phyloP scores from a whole-genome alignment of 2,797 vertebrate genomes.

The Spinus pinus region DNA sequence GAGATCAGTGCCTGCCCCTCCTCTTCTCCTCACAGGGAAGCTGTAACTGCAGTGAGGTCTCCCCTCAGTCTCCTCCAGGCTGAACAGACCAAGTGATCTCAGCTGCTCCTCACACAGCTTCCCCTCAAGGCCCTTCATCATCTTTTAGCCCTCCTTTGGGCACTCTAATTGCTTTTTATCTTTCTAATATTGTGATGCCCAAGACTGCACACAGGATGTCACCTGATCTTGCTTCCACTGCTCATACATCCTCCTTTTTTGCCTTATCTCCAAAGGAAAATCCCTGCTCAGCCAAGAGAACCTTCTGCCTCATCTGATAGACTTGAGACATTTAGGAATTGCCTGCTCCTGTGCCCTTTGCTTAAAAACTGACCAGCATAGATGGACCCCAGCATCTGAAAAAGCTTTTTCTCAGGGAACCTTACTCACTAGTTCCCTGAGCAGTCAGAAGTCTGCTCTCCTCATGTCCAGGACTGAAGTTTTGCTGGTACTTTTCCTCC shows the following conservation, averaged over 20 bases:
- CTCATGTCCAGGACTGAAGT: neutral
- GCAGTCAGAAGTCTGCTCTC: neutral
- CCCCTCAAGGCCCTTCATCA: neutral
- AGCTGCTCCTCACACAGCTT: accelerated
- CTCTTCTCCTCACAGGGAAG: neutral
- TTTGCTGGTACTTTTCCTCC: neutral
- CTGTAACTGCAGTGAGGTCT: accelerated
- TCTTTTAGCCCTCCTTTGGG: neutral
- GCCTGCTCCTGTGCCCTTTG: neutral
- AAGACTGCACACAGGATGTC: neutral
- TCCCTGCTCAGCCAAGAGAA: neutral
- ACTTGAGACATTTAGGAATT: neutral
- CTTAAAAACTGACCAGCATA: neutral
- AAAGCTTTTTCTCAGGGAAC: neutral
- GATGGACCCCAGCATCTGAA: neutral
- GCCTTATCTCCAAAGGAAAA: neutral
- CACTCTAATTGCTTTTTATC: neutral
- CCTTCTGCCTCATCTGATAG: neutral
- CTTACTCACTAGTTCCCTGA: neutral
- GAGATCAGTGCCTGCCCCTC: neutral
- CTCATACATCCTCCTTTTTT: neutral
- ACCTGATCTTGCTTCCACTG: neutral
- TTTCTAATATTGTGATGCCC: neutral
- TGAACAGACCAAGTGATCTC: neutral
- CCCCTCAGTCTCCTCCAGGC: neutral